Base-by-base conservation (phyloP, 2,113 vertebrate species). In the Butorides virescens region DNA sequence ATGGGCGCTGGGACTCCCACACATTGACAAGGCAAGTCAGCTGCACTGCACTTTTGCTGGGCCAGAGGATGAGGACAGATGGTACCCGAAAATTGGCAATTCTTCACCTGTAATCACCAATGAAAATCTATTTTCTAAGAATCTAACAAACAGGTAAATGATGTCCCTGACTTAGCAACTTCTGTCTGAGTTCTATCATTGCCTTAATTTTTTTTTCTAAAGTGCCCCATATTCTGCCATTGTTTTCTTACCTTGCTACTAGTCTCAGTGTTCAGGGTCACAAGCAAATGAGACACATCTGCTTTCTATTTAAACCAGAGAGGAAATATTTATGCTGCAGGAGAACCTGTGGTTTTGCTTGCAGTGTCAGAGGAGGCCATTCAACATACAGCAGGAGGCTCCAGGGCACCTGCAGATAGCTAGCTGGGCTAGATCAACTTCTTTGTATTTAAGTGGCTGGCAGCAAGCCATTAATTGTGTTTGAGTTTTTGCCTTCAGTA, bases 301-400 rank as follows among this genome's bases (percentile, higher is more conserved):
- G 80, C 37, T 82, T 95, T 72, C 44, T 68, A 44, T 76, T 94
- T 85, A 62, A 95, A 92, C 19, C 58, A 87, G 36, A 0, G 0
- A 92, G 53, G 58, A 92, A 93, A 91, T 76, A 93, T 70, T 94
- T 76, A 58, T 58, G 50, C 62, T 90, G 86, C 42, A 87, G 58
- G 70, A 89, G 15, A 92, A 89, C 27, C 32, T 73, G 77, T 73
- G 83, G 76, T 58, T 94, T 92, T 79, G 58, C 58, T 71, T 67
- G 61, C 65, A 65, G 61, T 75, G 84, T 81, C 81, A 89, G 73
- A 90, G 73, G 79, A 78, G 70, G 36, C 86, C 80, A 29, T 2
- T 82, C 70, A 27, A 14, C 1, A 2, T 72, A 10, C 52, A 90
- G 86, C 83, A 78, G 79, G 86, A 93, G 83, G 70, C 56, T 87